Conservation (phyloP, 2,113 vertebrate species). For the Neomonachus schauinslandi region DNA sequence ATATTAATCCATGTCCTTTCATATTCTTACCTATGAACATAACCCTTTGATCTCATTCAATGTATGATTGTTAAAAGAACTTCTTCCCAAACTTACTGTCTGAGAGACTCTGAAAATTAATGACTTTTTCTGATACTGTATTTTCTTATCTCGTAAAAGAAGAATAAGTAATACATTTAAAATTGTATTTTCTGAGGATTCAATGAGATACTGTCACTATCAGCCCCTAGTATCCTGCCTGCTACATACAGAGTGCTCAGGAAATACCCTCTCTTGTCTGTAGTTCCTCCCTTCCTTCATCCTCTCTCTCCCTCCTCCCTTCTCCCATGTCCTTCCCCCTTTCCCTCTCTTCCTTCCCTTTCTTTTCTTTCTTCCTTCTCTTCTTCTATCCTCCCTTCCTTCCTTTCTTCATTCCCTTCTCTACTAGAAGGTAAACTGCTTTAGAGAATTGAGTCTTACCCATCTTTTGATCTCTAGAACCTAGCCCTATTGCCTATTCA, state of each 20-base stretch:
- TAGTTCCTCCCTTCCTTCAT: background rate
- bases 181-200: background rate
- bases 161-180: background rate
- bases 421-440: background rate
- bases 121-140: background rate
- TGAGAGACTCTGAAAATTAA: background rate
- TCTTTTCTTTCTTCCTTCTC: too few relatives aligned
- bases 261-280: background rate
- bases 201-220: background rate
- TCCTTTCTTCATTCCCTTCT: background rate
- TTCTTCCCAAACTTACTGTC: background rate
- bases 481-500: background rate
- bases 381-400: background rate
- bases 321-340: background rate
- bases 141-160: background rate
- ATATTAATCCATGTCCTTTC: background rate
- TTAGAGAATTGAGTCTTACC: background rate
- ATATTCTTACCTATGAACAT: background rate
- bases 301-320: background rate
- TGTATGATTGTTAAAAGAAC: background rate
- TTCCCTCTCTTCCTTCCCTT: background rate
- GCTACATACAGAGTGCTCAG: background rate
- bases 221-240: background rate
- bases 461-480: background rate
- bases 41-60: background rate